Conservation (phyloP, 2,888 invertebrate genomes). For the Peribatodes rhomboidaria region DNA sequence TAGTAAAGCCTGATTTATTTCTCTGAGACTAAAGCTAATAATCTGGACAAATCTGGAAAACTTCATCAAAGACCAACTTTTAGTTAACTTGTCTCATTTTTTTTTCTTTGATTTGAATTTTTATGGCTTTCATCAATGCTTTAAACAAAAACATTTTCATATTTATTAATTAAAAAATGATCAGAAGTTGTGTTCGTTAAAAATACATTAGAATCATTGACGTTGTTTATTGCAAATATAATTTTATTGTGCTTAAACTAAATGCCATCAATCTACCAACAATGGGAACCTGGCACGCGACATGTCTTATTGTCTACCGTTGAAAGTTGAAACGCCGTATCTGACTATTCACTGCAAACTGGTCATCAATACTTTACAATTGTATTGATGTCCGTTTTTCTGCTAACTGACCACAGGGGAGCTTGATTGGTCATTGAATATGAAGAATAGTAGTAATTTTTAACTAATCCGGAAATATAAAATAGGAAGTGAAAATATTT, state of each 20-base stretch:
- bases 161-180: background rate
- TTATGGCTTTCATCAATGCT: background rate
- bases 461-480: conserved; percentile 55
- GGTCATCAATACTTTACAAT: conserved; percentile 64
- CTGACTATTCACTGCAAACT: conserved; percentile 57
- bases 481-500: conserved; percentile 19
- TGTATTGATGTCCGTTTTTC: conserved; percentile 56
- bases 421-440: conserved; percentile 70
- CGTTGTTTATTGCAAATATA: conserved; percentile 61
- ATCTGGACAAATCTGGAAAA: too few species aligned
- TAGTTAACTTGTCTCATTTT: too few species aligned
- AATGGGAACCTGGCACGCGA: conserved; percentile 61
- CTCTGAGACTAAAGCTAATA: too few species aligned
- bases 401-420: conserved; percentile 67
- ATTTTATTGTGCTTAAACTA: too few species aligned
- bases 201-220: conserved; percentile 60
- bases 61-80: too few species aligned
- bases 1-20: too few species aligned
- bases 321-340: conserved; percentile 40
- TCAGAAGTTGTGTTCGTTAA: conserved; percentile 53
- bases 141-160: background rate
- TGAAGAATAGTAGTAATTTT: conserved; percentile 76
- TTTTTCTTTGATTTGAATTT: background rate
- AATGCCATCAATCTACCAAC: conserved; percentile 55
- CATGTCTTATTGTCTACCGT: conserved; percentile 41